Evolutionary conservation across 2,113 vertebrate species (phyloP), one percentile per base, ranked within the genome.

Genomic region (Macaca nemestrina): DNA sequence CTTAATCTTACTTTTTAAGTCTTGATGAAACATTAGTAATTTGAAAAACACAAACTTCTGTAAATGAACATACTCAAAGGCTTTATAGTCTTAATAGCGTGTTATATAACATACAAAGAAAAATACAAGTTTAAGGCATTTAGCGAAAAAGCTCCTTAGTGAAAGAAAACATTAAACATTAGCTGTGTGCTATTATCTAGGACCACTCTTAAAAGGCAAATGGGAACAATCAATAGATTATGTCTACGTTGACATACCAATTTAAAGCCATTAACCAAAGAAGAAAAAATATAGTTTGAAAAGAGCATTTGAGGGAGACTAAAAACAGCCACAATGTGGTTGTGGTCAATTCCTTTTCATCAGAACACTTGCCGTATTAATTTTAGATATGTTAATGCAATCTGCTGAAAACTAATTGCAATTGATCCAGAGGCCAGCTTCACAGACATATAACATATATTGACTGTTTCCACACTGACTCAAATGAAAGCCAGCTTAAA

Each of bases 361-460:
- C 70, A 97, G 73, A 88, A 67, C 45, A 95, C 61, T 83, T 1
- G 2, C 52, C 1, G 11, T 96, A 97, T 98, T 98, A 95, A 97
- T 97, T 97, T 87, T 92, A 68, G 96, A 87, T 97, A 98, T 94
- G 96, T 81, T 98, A 97, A 98, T 97, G 94, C 67, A 97, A 96
- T 80, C 90, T 97, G 78, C 95, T 97, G 64, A 92, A 96, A 95
- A 98, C 73, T 98, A 98, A 98, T 79, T 97, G 97, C 80, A 92
- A 98, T 93, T 97, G 95, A 97, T 97, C 94, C 48, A 86, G 27
- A 88, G 64, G 55, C 83, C 78, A 94, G 85, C 61, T 95, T 93
- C 91, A 93, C 3, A 90, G 92, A 85, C 85, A 85, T 48, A 79
- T 86, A 95, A 97, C 84, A 95, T 78, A 80, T 86, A 98, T 64